Evolutionary conservation across 2,113 vertebrate genomes (phyloP).

Genomic region (Callaeas wilsoni): DNA sequence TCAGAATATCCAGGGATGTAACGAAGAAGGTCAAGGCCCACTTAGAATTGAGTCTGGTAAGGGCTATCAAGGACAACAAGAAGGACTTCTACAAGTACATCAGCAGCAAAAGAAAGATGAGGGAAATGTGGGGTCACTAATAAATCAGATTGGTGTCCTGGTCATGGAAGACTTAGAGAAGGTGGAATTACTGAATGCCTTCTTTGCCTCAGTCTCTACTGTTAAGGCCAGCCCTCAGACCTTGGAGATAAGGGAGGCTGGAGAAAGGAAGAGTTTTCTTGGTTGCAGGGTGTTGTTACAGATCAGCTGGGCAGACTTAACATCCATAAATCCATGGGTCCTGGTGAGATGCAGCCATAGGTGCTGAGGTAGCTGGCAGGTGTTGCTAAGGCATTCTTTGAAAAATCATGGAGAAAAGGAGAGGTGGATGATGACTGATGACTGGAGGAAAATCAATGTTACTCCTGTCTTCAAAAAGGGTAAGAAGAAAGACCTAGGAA

Average conservation of each 20-base stretch:
- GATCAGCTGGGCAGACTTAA: neutral
- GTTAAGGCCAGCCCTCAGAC: neutral
- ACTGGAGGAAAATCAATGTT: neutral
- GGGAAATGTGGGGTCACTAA: neutral
- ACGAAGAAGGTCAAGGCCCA: neutral
- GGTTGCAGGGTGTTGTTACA: neutral
- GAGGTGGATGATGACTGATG: neutral
- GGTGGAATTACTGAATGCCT: neutral
- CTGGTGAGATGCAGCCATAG: neutral
- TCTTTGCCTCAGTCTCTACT: neutral
- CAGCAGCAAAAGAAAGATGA: neutral
- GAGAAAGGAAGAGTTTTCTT: neutral
- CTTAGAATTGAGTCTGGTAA: neutral
- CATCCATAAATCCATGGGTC: neutral
- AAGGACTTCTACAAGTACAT: neutral
- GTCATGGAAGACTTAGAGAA: neutral
- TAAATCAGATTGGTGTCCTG: neutral
- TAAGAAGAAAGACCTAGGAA: neutral
- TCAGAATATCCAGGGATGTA: neutral
- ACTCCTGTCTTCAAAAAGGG: neutral
- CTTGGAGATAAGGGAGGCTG: neutral
- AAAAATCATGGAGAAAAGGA: neutral
- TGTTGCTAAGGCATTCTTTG: neutral
- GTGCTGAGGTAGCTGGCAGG: neutral
- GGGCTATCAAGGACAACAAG: neutral